phyloP scores from a whole-genome alignment of 2,797 vertebrate species.

The Halcyon badia region DNA sequence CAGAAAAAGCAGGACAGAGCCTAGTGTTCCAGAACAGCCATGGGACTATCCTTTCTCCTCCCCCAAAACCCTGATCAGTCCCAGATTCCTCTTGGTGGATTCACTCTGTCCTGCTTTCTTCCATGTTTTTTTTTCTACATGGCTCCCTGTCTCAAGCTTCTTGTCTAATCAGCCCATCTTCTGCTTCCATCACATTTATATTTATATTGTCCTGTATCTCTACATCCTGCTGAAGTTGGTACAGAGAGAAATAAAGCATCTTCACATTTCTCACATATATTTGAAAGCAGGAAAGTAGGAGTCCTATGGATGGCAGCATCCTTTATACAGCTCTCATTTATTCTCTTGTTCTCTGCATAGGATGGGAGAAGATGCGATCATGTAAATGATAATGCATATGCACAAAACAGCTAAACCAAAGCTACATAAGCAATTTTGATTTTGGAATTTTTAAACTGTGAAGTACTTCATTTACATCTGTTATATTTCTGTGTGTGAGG shows the following conservation, averaged over 20 bases:
- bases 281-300: conserved; percentile 4
- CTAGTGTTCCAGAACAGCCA: neutral
- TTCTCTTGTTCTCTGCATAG: conserved; percentile 36
- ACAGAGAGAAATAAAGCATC: conserved; percentile 8
- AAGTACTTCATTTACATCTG: conserved; percentile 35
- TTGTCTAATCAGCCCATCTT: neutral
- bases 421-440: neutral
- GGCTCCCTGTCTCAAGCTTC: neutral
- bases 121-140: neutral
- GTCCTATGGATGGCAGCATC: neutral
- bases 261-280: neutral
- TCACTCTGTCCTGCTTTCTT: neutral
- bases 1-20: neutral
- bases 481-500: neutral
- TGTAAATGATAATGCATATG: conserved; percentile 17
- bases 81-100: neutral
- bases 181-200: neutral
- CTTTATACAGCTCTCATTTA: conserved; percentile 23
- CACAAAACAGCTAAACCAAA: conserved; percentile 43
- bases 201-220: conserved; percentile 11
- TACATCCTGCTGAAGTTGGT: neutral
- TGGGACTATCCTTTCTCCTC: neutral
- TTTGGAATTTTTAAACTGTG: conserved; percentile 33
- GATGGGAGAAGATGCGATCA: conserved; percentile 26
- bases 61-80: neutral